Base-by-base conservation (phyloP, 2,797 vertebrate genomes). In the Dromococcyx pavoninus region DNA sequence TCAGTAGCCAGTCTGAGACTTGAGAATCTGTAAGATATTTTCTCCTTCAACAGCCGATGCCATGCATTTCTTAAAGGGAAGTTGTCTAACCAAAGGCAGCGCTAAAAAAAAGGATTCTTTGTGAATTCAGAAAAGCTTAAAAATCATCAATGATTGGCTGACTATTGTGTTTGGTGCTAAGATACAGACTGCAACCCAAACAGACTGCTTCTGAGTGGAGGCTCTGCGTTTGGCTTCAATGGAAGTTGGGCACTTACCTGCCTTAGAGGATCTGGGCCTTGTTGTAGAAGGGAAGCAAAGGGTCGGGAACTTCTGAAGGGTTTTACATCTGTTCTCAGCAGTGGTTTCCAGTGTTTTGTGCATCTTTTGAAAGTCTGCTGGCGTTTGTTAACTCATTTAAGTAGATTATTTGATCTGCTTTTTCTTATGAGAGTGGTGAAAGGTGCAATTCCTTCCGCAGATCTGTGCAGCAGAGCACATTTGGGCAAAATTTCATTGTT, bases 401-500 rank as follows among this genome's bases (percentile, higher is more conserved):
- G 2, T 5, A 35, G 22, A 54, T 46, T 62, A 33, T 70, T 75
- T 79, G 17, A 56, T 69, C 19, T 41, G 24, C 7, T n/a, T 86
- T 84, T 88, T 89, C 43, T 75, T 30, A 44, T 18, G 21, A 13
- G 35, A 43, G 32, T 3, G 3, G 23, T 35, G 10, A 48, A 86
- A 89, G 9, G 14, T 27, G 44, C 21, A 5, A 17, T 85, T 88
- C 35, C 17, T 83, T 65, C 60, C 76, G 48, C 51, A 88, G 67
- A 13, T 67, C 23, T 27, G 25, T 53, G 19, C 46, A 73, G 77
- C 57, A 73, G 90, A 94, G 27, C 17, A 56, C 41, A 48, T 93
- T 93, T 92, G 77, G 53, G 77, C 70, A 92, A 86, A 95, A 74
- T 70, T 33, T 93, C 48, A 50, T 95, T 56, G 30, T 64, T 94